phyloP scores from a whole-genome alignment of 2,797 vertebrate genomes.

The Bovichtus variegatus region DNA sequence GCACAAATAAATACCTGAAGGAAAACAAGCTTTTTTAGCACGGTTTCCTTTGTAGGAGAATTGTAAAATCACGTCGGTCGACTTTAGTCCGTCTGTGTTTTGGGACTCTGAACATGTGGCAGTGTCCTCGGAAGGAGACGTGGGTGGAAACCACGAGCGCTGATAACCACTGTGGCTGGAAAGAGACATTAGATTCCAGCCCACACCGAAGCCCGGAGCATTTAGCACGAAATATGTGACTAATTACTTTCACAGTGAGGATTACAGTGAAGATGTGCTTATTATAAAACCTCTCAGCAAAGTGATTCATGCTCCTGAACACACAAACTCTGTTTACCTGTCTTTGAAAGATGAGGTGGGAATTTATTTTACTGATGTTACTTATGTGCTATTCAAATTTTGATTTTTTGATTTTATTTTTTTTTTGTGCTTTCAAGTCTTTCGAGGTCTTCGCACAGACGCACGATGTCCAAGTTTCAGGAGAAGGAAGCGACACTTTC shows the following conservation, averaged over 20 bases:
- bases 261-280: background rate
- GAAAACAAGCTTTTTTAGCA: too few relatives aligned
- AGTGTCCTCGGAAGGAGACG: background rate
- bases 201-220: background rate
- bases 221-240: background rate
- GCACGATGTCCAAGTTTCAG: background rate
- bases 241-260: background rate
- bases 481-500: background rate
- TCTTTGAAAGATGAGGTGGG: background rate
- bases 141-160: background rate
- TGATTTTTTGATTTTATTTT: background rate
- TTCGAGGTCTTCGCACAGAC: background rate
- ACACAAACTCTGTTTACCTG: background rate
- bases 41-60: too few relatives aligned
- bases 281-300: background rate
- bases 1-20: too few relatives aligned
- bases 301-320: background rate
- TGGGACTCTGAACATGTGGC: background rate
- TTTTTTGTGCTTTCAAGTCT: background rate
- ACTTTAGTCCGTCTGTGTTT: too few relatives aligned
- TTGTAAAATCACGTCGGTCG: too few relatives aligned
- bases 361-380: background rate
- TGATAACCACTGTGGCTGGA: background rate
- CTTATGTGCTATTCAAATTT: background rate
- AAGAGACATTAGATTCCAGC: background rate